phyloP scores from a whole-genome alignment of 37 sponge, comb jelly and placozoan genomes.

The Oscarella lobularis region DNA sequence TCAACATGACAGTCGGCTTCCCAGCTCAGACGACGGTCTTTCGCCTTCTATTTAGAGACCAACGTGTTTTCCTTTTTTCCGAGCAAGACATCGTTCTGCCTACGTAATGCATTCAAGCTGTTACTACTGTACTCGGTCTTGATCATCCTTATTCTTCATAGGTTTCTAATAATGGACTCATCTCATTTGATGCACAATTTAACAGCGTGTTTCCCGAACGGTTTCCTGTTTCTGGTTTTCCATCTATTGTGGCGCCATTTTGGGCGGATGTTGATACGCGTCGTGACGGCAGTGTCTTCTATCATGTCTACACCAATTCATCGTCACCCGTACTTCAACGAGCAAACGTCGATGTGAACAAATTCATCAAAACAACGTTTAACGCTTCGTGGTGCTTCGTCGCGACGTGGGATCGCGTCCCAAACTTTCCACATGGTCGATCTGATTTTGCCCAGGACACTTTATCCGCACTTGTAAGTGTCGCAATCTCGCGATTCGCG shows the following conservation, averaged over 20 bases:
- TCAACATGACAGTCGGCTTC: too few species aligned
- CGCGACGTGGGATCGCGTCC: slow-evolving; percentile 13
- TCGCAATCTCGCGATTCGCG: too few species aligned
- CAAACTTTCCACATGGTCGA: neutral
- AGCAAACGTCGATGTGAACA: neutral
- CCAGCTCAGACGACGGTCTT: too few species aligned
- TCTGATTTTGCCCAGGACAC: too few species aligned
- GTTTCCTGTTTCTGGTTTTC: neutral
- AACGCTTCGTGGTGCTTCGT: slow-evolving; percentile 4
- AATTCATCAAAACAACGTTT: neutral
- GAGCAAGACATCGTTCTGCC: neutral
- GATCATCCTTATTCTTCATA: neutral
- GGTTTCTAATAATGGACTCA: neutral
- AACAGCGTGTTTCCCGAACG: neutral
- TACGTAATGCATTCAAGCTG: neutral
- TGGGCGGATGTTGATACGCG: slow-evolving; percentile 45
- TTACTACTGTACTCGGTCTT: neutral
- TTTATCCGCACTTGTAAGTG: too few species aligned
- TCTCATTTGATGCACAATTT: neutral
- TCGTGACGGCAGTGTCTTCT: slow-evolving; percentile 18
- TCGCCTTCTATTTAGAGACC: too few species aligned
- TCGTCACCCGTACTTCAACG: neutral
- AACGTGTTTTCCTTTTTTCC: slow-evolving; percentile 1
- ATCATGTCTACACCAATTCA: slow-evolving; percentile 15
- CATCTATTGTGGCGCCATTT: slow-evolving; percentile 47